Evolutionary conservation across 2,113 vertebrate genomes (phyloP), one percentile per base, ranked within the genome.

Genomic region (Platichthys stellatus): DNA sequence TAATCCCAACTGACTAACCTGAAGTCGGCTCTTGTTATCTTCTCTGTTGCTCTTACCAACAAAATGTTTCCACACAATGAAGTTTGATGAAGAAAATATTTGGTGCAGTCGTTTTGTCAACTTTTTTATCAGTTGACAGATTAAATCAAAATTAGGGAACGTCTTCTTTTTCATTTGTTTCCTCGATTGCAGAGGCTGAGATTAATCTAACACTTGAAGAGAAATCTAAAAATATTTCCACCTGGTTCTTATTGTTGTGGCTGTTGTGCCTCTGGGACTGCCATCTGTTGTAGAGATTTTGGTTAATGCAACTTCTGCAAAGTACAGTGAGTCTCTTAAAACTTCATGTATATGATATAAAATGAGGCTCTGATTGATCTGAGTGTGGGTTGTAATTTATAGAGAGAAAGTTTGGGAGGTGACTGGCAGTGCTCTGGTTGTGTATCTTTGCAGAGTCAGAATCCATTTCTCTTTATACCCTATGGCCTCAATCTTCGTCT

Each of bases 91-190:
- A 21, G 69, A 62, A 60, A 28, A 70, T 49, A 69, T 66, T 60
- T 15, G 21, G n/a, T 63, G 26, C 59, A 20, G 17, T 70, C 69
- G 21, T 54, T 81, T 78, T 78, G 54, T 80, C 35, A 35, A 72
- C 72, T 69, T 24, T 56, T 24, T 24, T 23, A 4, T 24, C 49
- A n/a, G 6, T n/a, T 54, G 7, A 21, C 7, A 4, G 65, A 86
- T 84, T 78, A 74, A 85, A 74, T 58, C 56, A 12, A 58, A 26
- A 31, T 21, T 62, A 64, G 64, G 68, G 69, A 71, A 83, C 24
- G 15, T 51, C 17, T 72, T 63, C 47, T 23, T 59, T 24, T 23
- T 49, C 6, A 1, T 20, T 24, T 24, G 17, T 9, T 74, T 40
- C 12, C 26, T n/a, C 2, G 31, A 66, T 70, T 57, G 67, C 81